Base-by-base conservation (phyloP, 2,888 invertebrate genomes). In the Linyphia triangularis region DNA sequence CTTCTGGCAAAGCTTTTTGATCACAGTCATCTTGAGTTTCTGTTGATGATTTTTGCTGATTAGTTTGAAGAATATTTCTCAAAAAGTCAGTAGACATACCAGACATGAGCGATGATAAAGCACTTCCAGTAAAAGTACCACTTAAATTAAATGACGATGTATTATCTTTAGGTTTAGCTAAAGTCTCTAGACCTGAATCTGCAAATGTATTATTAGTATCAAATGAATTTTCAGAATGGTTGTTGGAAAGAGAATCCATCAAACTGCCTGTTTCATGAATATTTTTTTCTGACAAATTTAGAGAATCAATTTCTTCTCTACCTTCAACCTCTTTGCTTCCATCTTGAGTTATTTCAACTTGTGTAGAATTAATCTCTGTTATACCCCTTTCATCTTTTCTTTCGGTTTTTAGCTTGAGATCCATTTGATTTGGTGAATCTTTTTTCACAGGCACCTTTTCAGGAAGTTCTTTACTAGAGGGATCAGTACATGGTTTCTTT, bases 11-110 rank as follows among this genome's bases (percentile, higher is more conserved):
- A 24, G 61, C 13, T 69, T 69, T 40, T 10, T 33, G 3, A 37
- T 37, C 22, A 40, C 7, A 10, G 5, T 40, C 22, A n/a, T 16
- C 10, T 37, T 70, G n/a, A 73, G 7, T 24, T 57, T 28, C n/a
- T 6, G 10, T 9, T n/a, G 16, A 13, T 73, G 30, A 10, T 10
- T 43, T 82, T 61, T 19, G n/a, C 5, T 70, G 59, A 43, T 28
- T 61, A 19, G 59, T 82, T 33, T 57, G 13, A 26, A 59, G 40
- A 26, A 75, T 75, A 73, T 67, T 69, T 57, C 75, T 84, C 22
- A 75, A 59, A 10, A 75, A 40, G 24, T 84, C 75, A 26, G 26
- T 67, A 9, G 69, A 65, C 37, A 73, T 65, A 65, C 43, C 30
- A 19, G 73, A 65, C n/a, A 51, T 13, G 26, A 33, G n/a, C 6